phyloP scores from a whole-genome alignment of 1,140 invertebrate genomes.

The Achroia grisella region DNA sequence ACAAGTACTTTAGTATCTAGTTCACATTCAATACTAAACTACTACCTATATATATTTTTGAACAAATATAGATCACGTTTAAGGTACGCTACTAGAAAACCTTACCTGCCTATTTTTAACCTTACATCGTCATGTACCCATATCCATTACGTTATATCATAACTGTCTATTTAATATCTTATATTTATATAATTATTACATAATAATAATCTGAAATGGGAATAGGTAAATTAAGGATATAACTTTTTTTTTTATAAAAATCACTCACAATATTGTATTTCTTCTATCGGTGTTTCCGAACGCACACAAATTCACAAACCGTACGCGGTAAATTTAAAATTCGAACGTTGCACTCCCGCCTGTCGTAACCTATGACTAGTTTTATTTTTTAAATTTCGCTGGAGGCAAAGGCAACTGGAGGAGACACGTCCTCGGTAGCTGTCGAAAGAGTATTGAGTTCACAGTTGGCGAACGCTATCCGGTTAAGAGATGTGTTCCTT shows the following conservation, averaged over 20 bases:
- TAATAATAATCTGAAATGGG: too few species aligned
- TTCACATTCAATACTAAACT: too few species aligned
- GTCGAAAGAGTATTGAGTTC: conserved; percentile 63
- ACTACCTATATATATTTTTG: too few species aligned
- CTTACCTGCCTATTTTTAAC: too few species aligned
- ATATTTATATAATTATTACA: too few species aligned
- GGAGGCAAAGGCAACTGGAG: conserved; percentile 39
- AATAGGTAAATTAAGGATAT: too few species aligned
- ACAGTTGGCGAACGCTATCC: conserved; percentile 48
- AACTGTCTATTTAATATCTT: too few species aligned
- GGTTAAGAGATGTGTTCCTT: conserved; percentile 46
- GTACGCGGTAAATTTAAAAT: conserved; percentile 36
- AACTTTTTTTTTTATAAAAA: not conserved
- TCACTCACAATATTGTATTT: conserved; percentile 31
- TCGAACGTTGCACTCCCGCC: conserved; percentile 19
- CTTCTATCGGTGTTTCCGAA: conserved; percentile 23
- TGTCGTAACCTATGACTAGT: conserved; percentile 18
- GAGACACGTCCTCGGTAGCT: conserved; percentile 54
- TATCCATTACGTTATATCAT: too few species aligned
- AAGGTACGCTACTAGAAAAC: too few species aligned
- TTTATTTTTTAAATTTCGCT: conserved; percentile 30
- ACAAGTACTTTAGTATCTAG: too few species aligned
- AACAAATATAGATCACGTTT: too few species aligned
- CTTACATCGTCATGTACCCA: too few species aligned
- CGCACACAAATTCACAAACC: conserved; percentile 32